phyloP scores from a whole-genome alignment of 2,797 vertebrate genomes.

The Mastacembelus armatus region DNA sequence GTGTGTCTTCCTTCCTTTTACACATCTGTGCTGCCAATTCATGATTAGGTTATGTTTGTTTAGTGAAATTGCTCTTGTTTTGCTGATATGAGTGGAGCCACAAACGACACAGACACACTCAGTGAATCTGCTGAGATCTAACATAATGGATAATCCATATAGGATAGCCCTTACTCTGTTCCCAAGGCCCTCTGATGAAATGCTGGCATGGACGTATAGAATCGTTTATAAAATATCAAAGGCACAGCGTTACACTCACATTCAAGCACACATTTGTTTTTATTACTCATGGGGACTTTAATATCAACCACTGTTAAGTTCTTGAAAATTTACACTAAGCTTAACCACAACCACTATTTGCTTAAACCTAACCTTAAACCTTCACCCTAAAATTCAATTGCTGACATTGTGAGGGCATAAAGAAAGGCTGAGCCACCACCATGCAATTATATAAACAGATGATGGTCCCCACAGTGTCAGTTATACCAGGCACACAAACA shows the following conservation, averaged over 20 bases:
- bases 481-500: slow-evolving; percentile 6
- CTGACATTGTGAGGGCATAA: too few species aligned
- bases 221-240: slow-evolving; percentile 57
- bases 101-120: slow-evolving; percentile 7
- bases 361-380: too few species aligned
- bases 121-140: slow-evolving; percentile 24
- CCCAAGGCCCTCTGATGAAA: slow-evolving; percentile 53
- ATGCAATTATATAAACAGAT: too few species aligned
- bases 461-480: too few species aligned
- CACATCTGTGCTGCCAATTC: not conserved
- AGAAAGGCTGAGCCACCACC: too few species aligned
- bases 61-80: slow-evolving; percentile 37
- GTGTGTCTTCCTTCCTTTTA: slow-evolving; percentile 20
- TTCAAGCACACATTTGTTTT: too few species aligned
- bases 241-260: slow-evolving; percentile 21
- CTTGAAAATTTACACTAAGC: too few species aligned
- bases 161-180: slow-evolving; percentile 8
- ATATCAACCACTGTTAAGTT: too few species aligned
- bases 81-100: slow-evolving; percentile 14
- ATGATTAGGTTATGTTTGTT: slow-evolving; percentile 54
- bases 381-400: too few species aligned
- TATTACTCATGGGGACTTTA: too few species aligned
- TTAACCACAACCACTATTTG: too few species aligned
- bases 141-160: slow-evolving; percentile 35
- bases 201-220: slow-evolving; percentile 33